These are phyloP conservation scores for Atherinosoma microstoma DNA, from an alignment of 2,797 vertebrate species.

Conservation along the genomic window DNA sequence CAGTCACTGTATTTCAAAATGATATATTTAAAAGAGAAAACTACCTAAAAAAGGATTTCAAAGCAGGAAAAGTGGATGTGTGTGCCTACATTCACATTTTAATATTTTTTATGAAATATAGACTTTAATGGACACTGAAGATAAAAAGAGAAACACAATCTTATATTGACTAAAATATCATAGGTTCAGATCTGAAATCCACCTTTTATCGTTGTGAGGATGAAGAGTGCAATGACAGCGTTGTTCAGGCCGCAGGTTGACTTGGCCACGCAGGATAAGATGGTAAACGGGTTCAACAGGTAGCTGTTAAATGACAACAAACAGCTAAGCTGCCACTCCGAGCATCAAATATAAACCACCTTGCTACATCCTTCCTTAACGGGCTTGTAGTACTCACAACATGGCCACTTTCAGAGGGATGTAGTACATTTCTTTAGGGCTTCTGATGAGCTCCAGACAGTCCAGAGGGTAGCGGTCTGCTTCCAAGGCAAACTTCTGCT, in stretches of 20 bases:
- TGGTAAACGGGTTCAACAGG: conserved; percentile 94
- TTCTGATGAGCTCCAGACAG: conserved; percentile 92
- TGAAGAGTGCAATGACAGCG: conserved; percentile 90
- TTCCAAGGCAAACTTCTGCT: conserved; percentile 93
- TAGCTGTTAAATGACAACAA: conserved; percentile 81
- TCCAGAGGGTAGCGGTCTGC: conserved; percentile 91
- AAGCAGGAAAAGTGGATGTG: neutral
- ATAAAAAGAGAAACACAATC: neutral
- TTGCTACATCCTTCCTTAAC: neutral
- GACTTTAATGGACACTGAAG: neutral
- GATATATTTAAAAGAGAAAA: neutral
- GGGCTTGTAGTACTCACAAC: conserved; percentile 78
- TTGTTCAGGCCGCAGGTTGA: conserved; percentile 97
- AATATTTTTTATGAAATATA: neutral
- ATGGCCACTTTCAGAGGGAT: conserved; percentile 96
- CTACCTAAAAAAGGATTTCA: neutral
- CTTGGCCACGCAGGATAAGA: conserved; percentile 97
- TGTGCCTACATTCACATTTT: neutral
- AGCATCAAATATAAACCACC: neutral
- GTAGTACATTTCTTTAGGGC: conserved; percentile 94
- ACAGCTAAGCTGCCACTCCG: neutral
- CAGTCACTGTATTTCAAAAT: neutral
- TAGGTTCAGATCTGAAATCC: conserved; percentile 11
- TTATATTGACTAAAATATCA: neutral
- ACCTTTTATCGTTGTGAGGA: conserved; percentile 95